A percentile compares a stretch with the other conserved stretches of the same genome.
These are phyloP conservation scores for Maccullochella peelii DNA, from an alignment of 2,113 vertebrate genomes.

Conservation along the genomic window DNA sequence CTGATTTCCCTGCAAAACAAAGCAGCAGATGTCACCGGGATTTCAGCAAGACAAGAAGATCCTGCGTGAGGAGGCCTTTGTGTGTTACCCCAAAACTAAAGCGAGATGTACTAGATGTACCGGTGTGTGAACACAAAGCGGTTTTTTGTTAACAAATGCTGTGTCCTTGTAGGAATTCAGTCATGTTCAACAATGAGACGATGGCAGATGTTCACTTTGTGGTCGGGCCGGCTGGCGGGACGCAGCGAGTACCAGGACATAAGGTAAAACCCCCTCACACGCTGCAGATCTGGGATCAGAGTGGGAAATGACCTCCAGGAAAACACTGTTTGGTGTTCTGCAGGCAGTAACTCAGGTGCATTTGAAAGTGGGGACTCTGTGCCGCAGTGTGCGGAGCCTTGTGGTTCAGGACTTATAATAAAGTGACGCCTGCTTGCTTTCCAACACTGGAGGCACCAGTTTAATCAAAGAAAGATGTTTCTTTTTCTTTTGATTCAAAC, in stretches of 20 bases:
- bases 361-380: background rate
- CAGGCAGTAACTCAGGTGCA: background rate
- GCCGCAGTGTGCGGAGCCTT: background rate
- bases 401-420: background rate
- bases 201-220: constrained; percentile 99
- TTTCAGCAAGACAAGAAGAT: too few species aligned
- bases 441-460: background rate
- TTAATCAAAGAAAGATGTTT: background rate
- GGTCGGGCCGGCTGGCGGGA: constrained; percentile 95
- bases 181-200: constrained; percentile 99
- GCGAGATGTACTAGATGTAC: too few species aligned
- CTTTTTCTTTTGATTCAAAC: background rate
- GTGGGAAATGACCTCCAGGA: background rate
- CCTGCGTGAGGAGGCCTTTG: too few species aligned
- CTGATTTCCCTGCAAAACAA: too few species aligned
- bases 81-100: too few species aligned
- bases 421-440: background rate
- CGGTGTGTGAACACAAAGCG: too few species aligned
- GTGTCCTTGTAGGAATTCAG: constrained; percentile 91
- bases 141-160: background rate
- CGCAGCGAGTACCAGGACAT: constrained; percentile 97
- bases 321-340: background rate
- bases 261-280: constrained; percentile 86
- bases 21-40: too few species aligned
- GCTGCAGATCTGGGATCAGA: background rate